Conservation (phyloP, 2,888 invertebrate genomes). For the Acronicta leporina region DNA sequence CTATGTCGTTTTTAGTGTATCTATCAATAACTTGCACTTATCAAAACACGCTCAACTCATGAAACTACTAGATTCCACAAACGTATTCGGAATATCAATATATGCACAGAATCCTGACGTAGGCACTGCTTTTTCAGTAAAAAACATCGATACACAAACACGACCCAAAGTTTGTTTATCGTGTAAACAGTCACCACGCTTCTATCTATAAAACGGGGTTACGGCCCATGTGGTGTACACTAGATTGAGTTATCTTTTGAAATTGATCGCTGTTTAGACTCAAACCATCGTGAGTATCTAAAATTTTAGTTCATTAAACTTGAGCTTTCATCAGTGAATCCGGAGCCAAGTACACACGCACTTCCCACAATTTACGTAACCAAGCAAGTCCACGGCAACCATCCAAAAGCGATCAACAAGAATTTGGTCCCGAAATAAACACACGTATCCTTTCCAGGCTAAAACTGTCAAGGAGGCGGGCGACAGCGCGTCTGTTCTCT, state of each 20-base stretch:
- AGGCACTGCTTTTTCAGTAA: conserved; percentile 48
- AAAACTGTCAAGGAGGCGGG: conserved; percentile 60
- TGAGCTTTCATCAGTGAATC: conserved; percentile 39
- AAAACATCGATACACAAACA: conserved; percentile 62
- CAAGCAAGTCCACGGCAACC: conserved; percentile 62
- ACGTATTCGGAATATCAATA: conserved; percentile 40
- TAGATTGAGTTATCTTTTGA: conserved; percentile 62
- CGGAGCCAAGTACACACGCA: conserved; percentile 40
- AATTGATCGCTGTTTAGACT: conserved; percentile 57
- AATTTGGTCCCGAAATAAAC: conserved; percentile 78
- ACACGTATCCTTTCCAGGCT: conserved; percentile 71
- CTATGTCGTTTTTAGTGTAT: conserved; percentile 2
- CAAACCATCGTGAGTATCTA: conserved; percentile 33
- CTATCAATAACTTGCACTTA: conserved; percentile 12
- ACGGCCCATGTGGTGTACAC: conserved; percentile 66
- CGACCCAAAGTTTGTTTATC: conserved; percentile 64
- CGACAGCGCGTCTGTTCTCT: conserved; percentile 68
- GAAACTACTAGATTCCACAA: conserved; percentile 7
- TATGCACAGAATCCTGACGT: conserved; percentile 54
- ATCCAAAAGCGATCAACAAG: conserved; percentile 76
- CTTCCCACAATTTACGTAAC: conserved; percentile 74
- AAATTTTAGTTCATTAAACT: conserved; percentile 47
- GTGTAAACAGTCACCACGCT: conserved; percentile 67
- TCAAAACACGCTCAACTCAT: conserved; percentile 8
- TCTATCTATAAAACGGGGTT: conserved; percentile 64